A percentile compares a stretch with the other conserved stretches of the same genome.
These are phyloP conservation scores for Sebastes elongatus DNA, from an alignment of 2,797 vertebrate genomes.

Conservation along the genomic window DNA sequence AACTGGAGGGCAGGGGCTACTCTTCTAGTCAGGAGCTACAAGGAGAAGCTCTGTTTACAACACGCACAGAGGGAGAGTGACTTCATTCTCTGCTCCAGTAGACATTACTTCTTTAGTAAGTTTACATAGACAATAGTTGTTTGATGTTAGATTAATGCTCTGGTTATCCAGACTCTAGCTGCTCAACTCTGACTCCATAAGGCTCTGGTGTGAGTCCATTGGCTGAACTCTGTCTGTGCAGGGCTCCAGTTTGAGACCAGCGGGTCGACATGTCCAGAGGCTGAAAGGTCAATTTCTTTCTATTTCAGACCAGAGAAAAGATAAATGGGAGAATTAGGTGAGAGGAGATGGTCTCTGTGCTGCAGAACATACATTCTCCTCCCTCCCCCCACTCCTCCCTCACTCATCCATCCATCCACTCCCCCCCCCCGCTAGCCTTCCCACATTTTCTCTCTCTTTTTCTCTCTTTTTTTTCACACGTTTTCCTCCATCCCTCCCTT, in stretches of 20 bases:
- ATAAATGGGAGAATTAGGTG: conserved; percentile 73
- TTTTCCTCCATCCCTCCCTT: neutral
- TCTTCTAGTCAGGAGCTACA: too few species aligned
- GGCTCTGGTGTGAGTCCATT: conserved; percentile 17
- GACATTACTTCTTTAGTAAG: too few species aligned
- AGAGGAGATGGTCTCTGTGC: conserved; percentile 52
- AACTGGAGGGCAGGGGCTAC: too few species aligned
- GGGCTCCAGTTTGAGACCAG: conserved; percentile 31
- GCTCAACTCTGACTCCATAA: neutral
- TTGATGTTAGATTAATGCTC: too few species aligned
- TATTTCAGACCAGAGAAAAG: conserved; percentile 54
- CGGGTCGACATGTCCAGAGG: conserved; percentile 32
- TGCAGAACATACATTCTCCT: neutral
- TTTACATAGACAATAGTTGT: too few species aligned
- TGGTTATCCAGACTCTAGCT: rapidly evolving
- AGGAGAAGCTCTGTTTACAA: too few species aligned
- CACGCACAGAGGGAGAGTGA: too few species aligned
- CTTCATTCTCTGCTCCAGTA: too few species aligned
- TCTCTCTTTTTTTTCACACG: neutral
- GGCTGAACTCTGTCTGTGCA: neutral
- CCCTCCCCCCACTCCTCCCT: neutral
- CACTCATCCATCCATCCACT: neutral
- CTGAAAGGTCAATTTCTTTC: conserved; percentile 63
- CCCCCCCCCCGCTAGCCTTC: neutral
- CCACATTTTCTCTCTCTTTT: neutral